Evolutionary conservation across 1,140 invertebrate genomes (phyloP).

Genomic region (Hyposmocoma kahamanoa): DNA sequence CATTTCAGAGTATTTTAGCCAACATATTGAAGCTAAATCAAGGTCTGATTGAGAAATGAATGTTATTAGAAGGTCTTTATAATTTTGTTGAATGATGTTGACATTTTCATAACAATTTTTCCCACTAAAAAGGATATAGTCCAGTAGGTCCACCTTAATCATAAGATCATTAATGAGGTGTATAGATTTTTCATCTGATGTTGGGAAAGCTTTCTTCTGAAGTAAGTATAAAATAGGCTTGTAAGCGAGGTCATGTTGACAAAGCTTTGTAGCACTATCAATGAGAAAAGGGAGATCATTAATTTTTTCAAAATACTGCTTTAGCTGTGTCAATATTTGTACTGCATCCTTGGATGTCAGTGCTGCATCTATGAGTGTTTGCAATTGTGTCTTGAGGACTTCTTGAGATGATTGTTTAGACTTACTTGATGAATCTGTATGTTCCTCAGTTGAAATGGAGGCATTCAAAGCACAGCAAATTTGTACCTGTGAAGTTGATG

Average conservation of each 20-base stretch:
- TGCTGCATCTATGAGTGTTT: constrained; percentile 23
- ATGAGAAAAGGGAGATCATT: constrained; percentile 41
- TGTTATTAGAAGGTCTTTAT: constrained; percentile 40
- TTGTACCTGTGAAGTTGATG: constrained; percentile 24
- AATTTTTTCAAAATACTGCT: constrained; percentile 44
- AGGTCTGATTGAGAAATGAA: constrained; percentile 57
- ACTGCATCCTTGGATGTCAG: constrained; percentile 8
- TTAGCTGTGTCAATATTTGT: constrained; percentile 27
- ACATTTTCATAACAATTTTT: constrained; percentile 39
- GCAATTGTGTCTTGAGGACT: constrained; percentile 39
- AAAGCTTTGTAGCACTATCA: constrained; percentile 33
- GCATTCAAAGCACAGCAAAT: constrained; percentile 21
- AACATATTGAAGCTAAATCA: constrained; percentile 60
- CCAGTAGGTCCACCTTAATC: constrained; percentile 54
- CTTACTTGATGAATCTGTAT: neutral
- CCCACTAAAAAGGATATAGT: constrained; percentile 51
- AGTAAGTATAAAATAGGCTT: constrained; percentile 47
- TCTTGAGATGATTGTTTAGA: constrained; percentile 37
- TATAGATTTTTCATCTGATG: constrained; percentile 26
- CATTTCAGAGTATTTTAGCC: constrained; percentile 56
- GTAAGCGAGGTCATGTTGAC: constrained; percentile 38
- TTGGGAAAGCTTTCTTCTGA: constrained; percentile 40
- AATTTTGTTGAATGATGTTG: constrained; percentile 44
- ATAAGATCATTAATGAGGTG: constrained; percentile 37
- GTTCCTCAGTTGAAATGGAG: constrained; percentile 5